These are phyloP conservation scores for Neolamprologus tretocephalus DNA, from an alignment of 2,113 vertebrate genomes.

Conservation along the genomic window DNA sequence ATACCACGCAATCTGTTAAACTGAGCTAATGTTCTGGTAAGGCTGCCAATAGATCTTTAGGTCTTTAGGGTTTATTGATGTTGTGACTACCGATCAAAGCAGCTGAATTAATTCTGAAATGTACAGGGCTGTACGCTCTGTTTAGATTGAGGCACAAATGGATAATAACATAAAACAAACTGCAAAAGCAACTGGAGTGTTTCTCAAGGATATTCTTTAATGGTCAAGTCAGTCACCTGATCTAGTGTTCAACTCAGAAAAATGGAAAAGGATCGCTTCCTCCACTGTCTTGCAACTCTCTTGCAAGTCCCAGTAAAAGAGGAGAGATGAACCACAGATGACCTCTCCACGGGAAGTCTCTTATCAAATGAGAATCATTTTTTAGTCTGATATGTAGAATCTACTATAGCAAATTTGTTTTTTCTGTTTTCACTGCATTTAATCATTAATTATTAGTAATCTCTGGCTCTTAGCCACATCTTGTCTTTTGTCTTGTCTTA, in stretches of 20 bases:
- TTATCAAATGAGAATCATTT: neutral
- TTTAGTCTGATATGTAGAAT: neutral
- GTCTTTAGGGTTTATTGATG: neutral
- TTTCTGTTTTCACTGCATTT: neutral
- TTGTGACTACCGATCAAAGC: neutral
- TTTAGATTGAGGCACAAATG: neutral
- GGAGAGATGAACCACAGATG: neutral
- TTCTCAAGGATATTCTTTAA: neutral
- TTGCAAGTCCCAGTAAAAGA: neutral
- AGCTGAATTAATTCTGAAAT: neutral
- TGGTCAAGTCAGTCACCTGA: neutral
- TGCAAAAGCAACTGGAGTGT: neutral
- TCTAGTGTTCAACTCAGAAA: neutral
- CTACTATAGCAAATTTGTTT: neutral
- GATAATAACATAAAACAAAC: neutral
- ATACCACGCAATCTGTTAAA: neutral
- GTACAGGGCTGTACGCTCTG: neutral
- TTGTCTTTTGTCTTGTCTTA: neutral
- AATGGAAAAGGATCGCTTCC: neutral
- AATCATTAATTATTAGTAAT: neutral
- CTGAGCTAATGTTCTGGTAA: neutral
- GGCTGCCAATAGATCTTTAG: neutral
- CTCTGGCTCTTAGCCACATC: neutral
- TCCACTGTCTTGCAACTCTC: neutral
- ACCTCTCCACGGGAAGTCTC: neutral